These are phyloP conservation scores for Bellardia bayeri DNA, from an alignment of 2,888 invertebrate species.

Conservation along the genomic window DNA sequence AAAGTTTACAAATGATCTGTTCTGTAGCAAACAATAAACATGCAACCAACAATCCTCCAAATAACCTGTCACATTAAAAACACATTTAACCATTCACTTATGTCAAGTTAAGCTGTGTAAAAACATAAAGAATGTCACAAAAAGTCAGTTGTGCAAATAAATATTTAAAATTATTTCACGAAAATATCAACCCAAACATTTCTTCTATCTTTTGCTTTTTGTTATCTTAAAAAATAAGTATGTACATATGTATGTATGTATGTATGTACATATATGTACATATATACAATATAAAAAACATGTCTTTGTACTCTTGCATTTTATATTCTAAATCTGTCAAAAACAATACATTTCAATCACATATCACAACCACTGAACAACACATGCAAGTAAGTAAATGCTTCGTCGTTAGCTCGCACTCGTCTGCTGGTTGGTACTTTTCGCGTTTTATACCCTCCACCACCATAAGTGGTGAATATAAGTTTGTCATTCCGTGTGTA, in stretches of 20 bases:
- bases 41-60: conserved; percentile 47
- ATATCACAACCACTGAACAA: conserved; percentile 60
- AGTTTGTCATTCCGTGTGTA: no score
- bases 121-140: conserved; percentile 56
- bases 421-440: background rate
- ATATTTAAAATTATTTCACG: conserved; percentile 59
- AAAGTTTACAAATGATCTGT: background rate
- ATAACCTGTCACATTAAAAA: conserved; percentile 68
- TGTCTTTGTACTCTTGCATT: conserved; percentile 11
- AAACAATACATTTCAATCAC: conserved; percentile 69
- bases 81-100: conserved; percentile 51
- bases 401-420: background rate
- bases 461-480: no score
- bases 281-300: background rate
- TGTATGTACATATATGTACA: background rate
- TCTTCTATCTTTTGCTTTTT: conserved; percentile 3
- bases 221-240: conserved; percentile 8
- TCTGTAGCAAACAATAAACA: background rate
- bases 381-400: background rate
- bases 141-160: conserved; percentile 53
- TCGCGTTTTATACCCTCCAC: background rate
- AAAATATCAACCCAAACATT: conserved; percentile 13
- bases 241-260: background rate
- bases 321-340: conserved; percentile 59
- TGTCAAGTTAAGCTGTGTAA: conserved; percentile 62